Evolutionary conservation across 2,888 invertebrate species (phyloP), one percentile per base, ranked within the genome.

Genomic region (Caenorhabditis uteleia): DNA sequence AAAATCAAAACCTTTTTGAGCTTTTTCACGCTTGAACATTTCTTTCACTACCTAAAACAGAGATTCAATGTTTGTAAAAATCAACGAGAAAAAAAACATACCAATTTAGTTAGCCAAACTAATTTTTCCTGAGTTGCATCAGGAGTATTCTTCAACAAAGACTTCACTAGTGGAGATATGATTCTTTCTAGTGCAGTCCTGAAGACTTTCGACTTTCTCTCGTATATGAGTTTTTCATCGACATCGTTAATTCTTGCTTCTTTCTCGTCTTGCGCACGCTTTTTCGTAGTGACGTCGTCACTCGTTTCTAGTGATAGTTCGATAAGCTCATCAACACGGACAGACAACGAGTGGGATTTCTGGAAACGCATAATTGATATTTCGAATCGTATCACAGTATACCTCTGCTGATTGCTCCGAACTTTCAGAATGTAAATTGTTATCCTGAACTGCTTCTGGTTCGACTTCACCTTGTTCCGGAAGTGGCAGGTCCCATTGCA

Each of bases 401-500:
- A 27, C 12, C 6, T 7, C 29, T 2, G 44, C 18, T 29, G n/a
- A 6, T 27, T 26, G 2, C 4, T 16, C 27, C 10, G 16, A 7
- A 10, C 3, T 8, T n/a, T 21, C 27, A 23, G 6, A 14, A 25
- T 26, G 3, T n/a, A 33, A 27, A 29, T 10, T 20, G 10, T 5
- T n/a, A 7, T 16, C 16, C 3, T 6, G n/a, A 5, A 42, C 44
- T n/a, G 18, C 47, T 3, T 29, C 39, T 16, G 65, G 65, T 36
- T 68, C 64, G 2, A 60, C 33, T 8, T 45, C 39, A 1, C 59
- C 68, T 48, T 59, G 55, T 6, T 64, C 68, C 2, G 53, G 21
- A 5, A 31, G 25, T 14, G 68, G 68, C 10, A 46, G 48, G 2
- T 42, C 10, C 68, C 68, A 68, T 44, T 68, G 68, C 6, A 65